phyloP scores from a whole-genome alignment of 2,888 invertebrate species.

The Celastrina argiolus region DNA sequence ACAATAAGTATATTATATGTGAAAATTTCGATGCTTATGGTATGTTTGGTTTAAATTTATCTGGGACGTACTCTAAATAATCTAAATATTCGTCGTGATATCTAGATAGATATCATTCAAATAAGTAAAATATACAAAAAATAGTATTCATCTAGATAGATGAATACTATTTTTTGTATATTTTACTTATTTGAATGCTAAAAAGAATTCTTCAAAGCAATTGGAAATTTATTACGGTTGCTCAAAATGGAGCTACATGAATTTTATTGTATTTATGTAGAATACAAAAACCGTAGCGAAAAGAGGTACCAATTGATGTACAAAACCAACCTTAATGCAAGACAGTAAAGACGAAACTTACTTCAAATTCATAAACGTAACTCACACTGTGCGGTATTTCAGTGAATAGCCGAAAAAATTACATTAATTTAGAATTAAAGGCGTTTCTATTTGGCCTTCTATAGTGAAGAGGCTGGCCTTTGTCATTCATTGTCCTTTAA shows the following conservation, averaged over 20 bases:
- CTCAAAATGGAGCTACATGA: conserved; percentile 47
- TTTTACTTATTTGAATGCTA: neutral
- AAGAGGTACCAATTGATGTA: conserved; percentile 54
- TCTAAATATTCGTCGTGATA: no score
- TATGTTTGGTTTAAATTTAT: no score
- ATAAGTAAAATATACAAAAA: neutral
- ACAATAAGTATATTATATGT: no score
- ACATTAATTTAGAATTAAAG: conserved; percentile 67
- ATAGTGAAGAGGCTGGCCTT: conserved; percentile 60
- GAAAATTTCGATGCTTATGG: no score
- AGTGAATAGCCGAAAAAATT: conserved; percentile 63
- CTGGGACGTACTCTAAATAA: no score
- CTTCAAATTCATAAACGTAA: neutral
- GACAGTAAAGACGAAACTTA: conserved; percentile 21
- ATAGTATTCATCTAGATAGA: neutral
- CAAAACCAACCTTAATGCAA: conserved; percentile 33
- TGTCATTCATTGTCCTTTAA: conserved; percentile 60
- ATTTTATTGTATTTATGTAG: conserved; percentile 54
- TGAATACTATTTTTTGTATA: neutral
- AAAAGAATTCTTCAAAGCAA: conserved; percentile 37
- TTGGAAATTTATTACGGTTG: conserved; percentile 65
- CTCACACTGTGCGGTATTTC: conserved; percentile 62
- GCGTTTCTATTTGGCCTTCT: conserved; percentile 54
- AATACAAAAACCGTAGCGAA: conserved; percentile 57
- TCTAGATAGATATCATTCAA: neutral